A percentile compares a stretch with the other conserved stretches of the same genome.
phyloP scores from a whole-genome alignment of 1,140 invertebrate genomes.

The Solenopsis fugax region DNA sequence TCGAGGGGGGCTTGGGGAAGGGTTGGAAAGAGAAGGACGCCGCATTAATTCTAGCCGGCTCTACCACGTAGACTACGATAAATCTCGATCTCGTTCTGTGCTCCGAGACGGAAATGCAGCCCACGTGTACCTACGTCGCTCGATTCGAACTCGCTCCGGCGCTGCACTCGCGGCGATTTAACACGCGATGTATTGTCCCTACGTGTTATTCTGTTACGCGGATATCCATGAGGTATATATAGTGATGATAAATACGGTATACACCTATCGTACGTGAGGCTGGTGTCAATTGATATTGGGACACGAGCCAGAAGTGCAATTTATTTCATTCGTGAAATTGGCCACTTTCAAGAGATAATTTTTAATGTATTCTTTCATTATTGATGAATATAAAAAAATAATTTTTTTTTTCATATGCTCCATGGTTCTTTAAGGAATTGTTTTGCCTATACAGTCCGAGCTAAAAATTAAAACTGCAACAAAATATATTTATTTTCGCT shows the following conservation, averaged over 20 bases:
- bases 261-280: neutral
- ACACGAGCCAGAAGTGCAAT: neutral
- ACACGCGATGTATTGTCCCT: slow-evolving; percentile 50
- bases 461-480: too few species aligned
- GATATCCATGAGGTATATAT: slow-evolving; percentile 21
- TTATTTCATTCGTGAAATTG: neutral
- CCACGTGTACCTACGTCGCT: slow-evolving; percentile 52
- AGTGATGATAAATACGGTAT: slow-evolving; percentile 5
- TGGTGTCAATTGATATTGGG: slow-evolving; percentile 2
- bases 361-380: neutral
- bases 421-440: too few species aligned
- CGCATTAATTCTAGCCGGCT: slow-evolving; percentile 48
- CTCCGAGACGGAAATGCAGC: slow-evolving; percentile 46
- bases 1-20: neutral
- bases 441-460: too few species aligned
- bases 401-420: neutral
- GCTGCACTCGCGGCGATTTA: slow-evolving; percentile 43
- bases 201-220: slow-evolving; percentile 38
- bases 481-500: too few species aligned
- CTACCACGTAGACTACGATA: slow-evolving; percentile 43
- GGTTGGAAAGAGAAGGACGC: neutral
- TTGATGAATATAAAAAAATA: neutral
- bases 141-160: slow-evolving; percentile 37
- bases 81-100: slow-evolving; percentile 54
- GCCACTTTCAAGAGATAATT: neutral